Evolutionary conservation across 2,113 vertebrate species (phyloP), one percentile per base, ranked within the genome.

Genomic region (Calyptommatus sinebrachiatus): DNA sequence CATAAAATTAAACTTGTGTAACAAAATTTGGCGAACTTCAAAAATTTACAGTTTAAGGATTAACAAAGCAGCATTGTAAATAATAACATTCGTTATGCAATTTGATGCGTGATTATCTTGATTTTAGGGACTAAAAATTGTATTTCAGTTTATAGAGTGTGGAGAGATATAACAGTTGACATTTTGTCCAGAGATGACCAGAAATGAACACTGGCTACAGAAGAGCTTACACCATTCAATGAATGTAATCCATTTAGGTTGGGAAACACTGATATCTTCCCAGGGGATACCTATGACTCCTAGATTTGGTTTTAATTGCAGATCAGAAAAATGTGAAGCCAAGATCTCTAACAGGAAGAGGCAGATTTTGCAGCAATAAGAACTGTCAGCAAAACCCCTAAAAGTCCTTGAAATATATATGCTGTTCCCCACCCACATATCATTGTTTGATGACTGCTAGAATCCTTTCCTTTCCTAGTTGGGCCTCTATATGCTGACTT

Each of bases 271-370:
- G 28, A 65, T 48, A 48, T 29, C 57, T 73, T 61, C 73, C 67
- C 11, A 50, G 69, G 74, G 65, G 35, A 50, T 22, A 6, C 5
- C 18, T 1, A 48, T 53, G 71, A 80, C 83, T 67, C 76, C 26
- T 31, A 62, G 53, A 81, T 76, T 79, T 83, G 73, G 28, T 79
- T 66, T 63, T 73, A 76, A 79, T 84, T 87, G 35, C 65, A 62
- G 69, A 66, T 81, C 21, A 4, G n/a, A 20, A 71, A 12, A 70
- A 45, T 20, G 10, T 79, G 72, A 73, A 24, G 22, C 22, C n/a
- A 28, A 70, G n/a, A 26, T 29, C 29, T 48, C 77, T 81, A 76
- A 70, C 45, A 71, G 22, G 45, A 65, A 74, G 8, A 69, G 48
- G 20, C 50, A 18, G 45, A 21, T 82, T 66, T 45, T 1, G 0